These are phyloP conservation scores for Saguinus midas DNA, from an alignment of 2,113 vertebrate genomes.

Conservation along the genomic window DNA sequence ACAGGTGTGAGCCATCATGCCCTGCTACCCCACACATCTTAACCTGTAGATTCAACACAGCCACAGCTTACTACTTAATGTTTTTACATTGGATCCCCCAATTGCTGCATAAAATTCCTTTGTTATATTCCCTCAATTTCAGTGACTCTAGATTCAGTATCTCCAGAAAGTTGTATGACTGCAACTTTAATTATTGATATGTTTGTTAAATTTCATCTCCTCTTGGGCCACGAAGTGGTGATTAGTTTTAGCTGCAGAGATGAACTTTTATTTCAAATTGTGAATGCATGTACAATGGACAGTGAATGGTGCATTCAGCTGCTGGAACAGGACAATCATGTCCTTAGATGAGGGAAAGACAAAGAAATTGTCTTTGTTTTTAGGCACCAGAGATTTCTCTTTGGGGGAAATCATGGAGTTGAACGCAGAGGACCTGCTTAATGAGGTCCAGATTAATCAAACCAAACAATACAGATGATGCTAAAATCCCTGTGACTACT, in stretches of 20 bases:
- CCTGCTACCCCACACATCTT: not conserved
- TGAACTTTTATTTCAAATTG: not conserved
- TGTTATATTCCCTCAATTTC: not conserved
- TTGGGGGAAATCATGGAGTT: not conserved
- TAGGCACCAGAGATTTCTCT: not conserved
- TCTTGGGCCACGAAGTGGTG: not conserved
- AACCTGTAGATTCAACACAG: not conserved
- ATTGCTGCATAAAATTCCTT: not conserved
- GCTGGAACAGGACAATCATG: not conserved
- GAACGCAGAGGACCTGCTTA: not conserved
- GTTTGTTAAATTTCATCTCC: not conserved
- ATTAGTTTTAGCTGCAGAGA: conserved; percentile 7
- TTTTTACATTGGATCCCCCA: not conserved
- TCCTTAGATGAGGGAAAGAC: not conserved
- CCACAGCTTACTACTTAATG: not conserved
- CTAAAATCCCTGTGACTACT: not conserved
- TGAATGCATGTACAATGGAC: not conserved
- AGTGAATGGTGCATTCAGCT: not conserved
- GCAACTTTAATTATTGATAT: not conserved
- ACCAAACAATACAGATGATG: not conserved
- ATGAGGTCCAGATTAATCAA: not conserved
- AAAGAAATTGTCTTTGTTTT: not conserved
- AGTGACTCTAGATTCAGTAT: not conserved
- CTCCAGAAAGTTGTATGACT: not conserved
- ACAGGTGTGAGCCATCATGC: too few relatives aligned